Base-by-base conservation (phyloP, 1,140 invertebrate genomes). In the Drosophila pseudoananassae region DNA sequence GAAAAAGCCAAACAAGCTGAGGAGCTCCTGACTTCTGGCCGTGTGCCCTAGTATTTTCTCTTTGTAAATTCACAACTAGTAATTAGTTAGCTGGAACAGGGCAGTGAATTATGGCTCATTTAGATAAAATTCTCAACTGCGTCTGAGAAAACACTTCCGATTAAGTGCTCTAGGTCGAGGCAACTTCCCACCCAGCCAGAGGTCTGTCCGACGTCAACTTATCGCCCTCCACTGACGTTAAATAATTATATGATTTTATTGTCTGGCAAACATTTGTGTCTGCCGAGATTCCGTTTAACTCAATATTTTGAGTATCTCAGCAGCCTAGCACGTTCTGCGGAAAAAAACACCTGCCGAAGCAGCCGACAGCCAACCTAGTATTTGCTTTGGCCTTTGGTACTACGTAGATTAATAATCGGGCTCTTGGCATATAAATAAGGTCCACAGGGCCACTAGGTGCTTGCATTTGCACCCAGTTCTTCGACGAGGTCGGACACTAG, bases 261-360 rank as follows among this genome's bases (percentile, higher is more conserved):
- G 76, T 73, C 43, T 45, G 57, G 36, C 68, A 84, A 85, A 85
- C 73, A 80, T 85, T 85, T 87, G 74, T 63, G 81, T 84, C 81
- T 87, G 56, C 69, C 65, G 29, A 29, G 64, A 88, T 87, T 85
- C 78, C 74, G 52, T 38, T 60, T 76, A 87, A 82, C 74, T 69
- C 52, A 61, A 56, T 78, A 71, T 36, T 50, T 45, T 43, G 23
- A 63, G 63, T 56, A 23, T 36, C 10, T n/a, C 10, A 4, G 10
- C 9, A 15, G 51, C 45, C 45, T 54, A 50, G 20, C 50, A 36
- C 49, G 45, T 78, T 83, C 80, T 43, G 49, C 52, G 70, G 52
- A 78, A 72, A 80, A 83, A 81, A 74, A 73, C 68, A 81, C 61
- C 78, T 60, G 68, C 68, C 56, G 45, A 57, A 80, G 51, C 56